A percentile compares a stretch with the other conserved stretches of the same genome.
Evolutionary conservation across 2,797 vertebrate genomes (phyloP).

Genomic region (Oreochromis grahami): DNA sequence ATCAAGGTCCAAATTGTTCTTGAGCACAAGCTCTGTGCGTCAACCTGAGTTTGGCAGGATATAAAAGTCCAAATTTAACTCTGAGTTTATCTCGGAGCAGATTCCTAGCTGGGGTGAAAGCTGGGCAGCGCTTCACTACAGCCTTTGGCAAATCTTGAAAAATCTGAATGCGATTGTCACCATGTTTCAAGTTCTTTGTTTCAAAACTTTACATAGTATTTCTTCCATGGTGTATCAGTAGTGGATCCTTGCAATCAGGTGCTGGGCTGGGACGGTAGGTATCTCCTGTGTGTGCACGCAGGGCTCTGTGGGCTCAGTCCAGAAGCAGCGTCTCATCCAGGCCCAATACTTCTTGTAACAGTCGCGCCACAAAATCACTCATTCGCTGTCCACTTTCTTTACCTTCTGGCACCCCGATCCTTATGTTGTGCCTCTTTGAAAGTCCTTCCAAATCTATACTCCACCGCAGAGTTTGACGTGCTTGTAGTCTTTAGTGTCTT

Average conservation of each 20-base stretch:
- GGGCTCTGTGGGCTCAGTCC: not conserved
- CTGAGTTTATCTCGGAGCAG: not conserved
- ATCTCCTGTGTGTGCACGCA: not conserved
- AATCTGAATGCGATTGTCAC: not conserved
- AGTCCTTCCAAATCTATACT: not conserved
- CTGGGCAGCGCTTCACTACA: not conserved
- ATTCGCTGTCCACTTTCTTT: not conserved
- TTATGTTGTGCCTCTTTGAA: too few relatives aligned
- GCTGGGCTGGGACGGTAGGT: not conserved
- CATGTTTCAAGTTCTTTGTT: not conserved
- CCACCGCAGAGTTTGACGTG: not conserved
- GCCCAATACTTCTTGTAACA: not conserved
- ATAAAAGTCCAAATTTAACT: not conserved
- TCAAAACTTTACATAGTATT: not conserved
- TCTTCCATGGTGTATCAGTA: not conserved
- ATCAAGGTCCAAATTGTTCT: not conserved
- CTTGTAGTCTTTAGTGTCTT: not conserved
- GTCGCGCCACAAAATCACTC: not conserved
- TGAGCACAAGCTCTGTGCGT: not conserved
- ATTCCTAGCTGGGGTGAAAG: not conserved
- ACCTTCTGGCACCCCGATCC: not conserved
- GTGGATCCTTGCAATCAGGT: not conserved
- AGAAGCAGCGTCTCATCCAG: not conserved
- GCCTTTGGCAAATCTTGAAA: not conserved
- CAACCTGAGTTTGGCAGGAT: not conserved